phyloP scores from a whole-genome alignment of 1,140 invertebrate species.

The Diachasmimorpha longicaudata region DNA sequence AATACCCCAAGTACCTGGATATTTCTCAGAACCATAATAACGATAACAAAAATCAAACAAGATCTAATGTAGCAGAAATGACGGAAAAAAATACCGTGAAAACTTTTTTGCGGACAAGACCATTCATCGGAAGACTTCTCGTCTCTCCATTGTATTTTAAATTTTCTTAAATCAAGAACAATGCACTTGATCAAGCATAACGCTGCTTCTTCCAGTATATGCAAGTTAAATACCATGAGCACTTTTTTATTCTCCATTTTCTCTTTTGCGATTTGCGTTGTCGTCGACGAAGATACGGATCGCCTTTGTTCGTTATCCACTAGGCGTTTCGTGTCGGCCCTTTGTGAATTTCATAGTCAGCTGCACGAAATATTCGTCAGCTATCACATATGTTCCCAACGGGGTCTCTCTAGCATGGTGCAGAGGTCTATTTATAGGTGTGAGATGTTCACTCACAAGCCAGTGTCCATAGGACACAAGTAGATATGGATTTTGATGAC shows the following conservation, averaged over 20 bases:
- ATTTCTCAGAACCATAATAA: too few relatives aligned
- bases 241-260: background rate
- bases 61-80: too few relatives aligned
- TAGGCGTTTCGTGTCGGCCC: constrained; percentile 22
- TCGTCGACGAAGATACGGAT: constrained; percentile 28
- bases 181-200: background rate
- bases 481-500: too few relatives aligned
- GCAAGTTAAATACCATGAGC: background rate
- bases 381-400: constrained; percentile 7
- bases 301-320: constrained; percentile 42
- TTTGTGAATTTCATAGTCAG: constrained; percentile 51
- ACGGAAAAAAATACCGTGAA: too few relatives aligned
- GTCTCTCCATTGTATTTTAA: background rate
- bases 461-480: background rate
- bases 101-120: too few relatives aligned
- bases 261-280: background rate
- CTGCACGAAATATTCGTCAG: constrained; percentile 42
- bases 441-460: background rate
- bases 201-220: background rate
- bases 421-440: constrained; percentile 40
- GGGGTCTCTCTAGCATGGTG: constrained; percentile 37
- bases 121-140: background rate
- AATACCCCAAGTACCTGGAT: too few relatives aligned
- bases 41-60: too few relatives aligned
- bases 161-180: background rate